Conservation (phyloP, 2,113 vertebrate genomes). For the Scalopus aquaticus region DNA sequence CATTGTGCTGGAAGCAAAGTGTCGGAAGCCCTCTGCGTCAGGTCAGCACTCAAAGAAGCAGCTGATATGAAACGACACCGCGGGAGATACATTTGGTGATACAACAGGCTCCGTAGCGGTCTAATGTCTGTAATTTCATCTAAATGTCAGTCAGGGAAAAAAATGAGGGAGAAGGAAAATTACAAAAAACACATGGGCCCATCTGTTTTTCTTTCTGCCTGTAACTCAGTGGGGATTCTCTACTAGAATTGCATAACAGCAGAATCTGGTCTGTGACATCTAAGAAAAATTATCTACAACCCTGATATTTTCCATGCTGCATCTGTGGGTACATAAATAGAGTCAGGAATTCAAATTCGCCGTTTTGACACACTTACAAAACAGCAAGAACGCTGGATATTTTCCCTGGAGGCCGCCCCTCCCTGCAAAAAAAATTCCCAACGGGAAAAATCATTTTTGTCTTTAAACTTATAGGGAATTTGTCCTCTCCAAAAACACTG, state of each 20-base stretch:
- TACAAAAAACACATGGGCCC: conserved; percentile 8
- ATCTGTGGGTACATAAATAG: not conserved
- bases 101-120: not conserved
- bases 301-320: conserved; percentile 38
- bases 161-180: conserved; percentile 26
- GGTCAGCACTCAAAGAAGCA: not conserved
- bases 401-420: not conserved
- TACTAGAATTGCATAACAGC: not conserved
- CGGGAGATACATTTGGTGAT: not conserved
- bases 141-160: conserved; percentile 60
- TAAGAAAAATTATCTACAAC: conserved; percentile 33
- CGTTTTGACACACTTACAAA: not conserved
- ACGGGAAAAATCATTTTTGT: not conserved
- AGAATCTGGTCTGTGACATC: conserved; percentile 26
- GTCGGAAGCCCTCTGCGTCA: conserved; percentile 9
- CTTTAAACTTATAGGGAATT: not conserved
- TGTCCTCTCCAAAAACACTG: not conserved
- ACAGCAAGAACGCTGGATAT: conserved; percentile 9
- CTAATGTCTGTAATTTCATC: conserved; percentile 50
- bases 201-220: conserved; percentile 13
- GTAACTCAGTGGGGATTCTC: conserved; percentile 13
- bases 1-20: not conserved
- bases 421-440: not conserved
- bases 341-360: not conserved
- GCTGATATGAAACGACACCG: not conserved